Conservation (phyloP, 1,140 invertebrate species). For the Euglossa dilemma region DNA sequence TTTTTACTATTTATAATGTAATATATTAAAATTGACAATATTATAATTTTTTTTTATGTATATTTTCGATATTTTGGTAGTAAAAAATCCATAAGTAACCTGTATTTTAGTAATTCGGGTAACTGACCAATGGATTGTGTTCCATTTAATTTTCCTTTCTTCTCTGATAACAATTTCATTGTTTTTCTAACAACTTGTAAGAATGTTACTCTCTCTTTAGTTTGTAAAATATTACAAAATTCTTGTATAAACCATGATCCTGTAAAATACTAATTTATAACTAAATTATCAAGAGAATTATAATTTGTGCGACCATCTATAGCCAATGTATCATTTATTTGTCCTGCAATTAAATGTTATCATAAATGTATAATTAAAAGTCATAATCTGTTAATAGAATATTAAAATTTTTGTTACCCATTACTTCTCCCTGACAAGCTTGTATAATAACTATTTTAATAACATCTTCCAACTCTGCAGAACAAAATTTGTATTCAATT, state of each 20-base stretch:
- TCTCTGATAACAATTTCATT: slow-evolving; percentile 34
- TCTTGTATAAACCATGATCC: slow-evolving; percentile 73
- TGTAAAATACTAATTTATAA: slow-evolving; percentile 33
- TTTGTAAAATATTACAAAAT: slow-evolving; percentile 65
- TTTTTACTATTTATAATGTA: neutral
- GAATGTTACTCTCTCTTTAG: slow-evolving; percentile 36
- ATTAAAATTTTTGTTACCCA: slow-evolving; percentile 45
- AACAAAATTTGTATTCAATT: slow-evolving; percentile 60
- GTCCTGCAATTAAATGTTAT: slow-evolving; percentile 30
- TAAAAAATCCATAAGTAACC: slow-evolving; percentile 48
- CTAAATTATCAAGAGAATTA: slow-evolving; percentile 7
- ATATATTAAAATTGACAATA: neutral
- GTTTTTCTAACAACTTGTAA: slow-evolving; percentile 29
- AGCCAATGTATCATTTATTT: slow-evolving; percentile 19
- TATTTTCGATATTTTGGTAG: slow-evolving; percentile 20
- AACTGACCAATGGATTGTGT: slow-evolving; percentile 40
- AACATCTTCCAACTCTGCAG: slow-evolving; percentile 50
- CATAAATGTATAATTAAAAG: neutral
- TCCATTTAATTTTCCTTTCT: slow-evolving; percentile 34
- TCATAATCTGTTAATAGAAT: neutral
- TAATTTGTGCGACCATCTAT: slow-evolving; percentile 41
- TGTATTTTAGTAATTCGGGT: slow-evolving; percentile 48
- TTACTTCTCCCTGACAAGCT: slow-evolving; percentile 65
- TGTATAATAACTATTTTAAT: slow-evolving; percentile 72
- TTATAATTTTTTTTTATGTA: neutral